Evolutionary conservation across 2,797 vertebrate species (phyloP), one percentile per base, ranked within the genome.

Genomic region (Lycodopsis pacificus): DNA sequence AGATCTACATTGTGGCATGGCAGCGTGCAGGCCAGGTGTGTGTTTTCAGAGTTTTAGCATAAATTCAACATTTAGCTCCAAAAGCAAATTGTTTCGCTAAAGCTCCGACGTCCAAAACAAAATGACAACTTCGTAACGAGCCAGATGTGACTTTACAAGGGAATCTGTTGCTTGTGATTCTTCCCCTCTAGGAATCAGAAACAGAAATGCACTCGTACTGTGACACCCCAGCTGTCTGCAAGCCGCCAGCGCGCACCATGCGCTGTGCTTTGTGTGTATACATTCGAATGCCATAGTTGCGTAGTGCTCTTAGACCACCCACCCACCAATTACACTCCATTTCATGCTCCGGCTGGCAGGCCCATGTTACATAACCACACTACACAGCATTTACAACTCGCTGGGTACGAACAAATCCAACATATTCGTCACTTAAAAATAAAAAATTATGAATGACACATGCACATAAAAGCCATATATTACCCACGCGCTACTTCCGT

Each of bases 371-470:
- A 78, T 88, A 92, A 92, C 85, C 76, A 84, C 79, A 85, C 90
- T 87, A 92, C 82, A 86, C 80, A 85, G 92, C 87, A 76, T 91
- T 91, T 86, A 91, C 86, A 80, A 74, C 82, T 77, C n/a, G 25
- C 49, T 53, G 74, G 83, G 73, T 64, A 38, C 64, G 2, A 48
- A 36, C 20, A 76, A 75, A 71, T 30, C 27, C 15, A 56, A 65
- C 22, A 51, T 25, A 73, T 65, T 34, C 27, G 7, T n/a, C 40
- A 30, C 22, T 53, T 42, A 42, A 34, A 66, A n/a, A 56, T 27
- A n/a, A 1, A 62, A 56, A 59, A 48, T 44, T 22, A 57, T n/a
- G 27, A 48, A 56, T 63, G 57, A 63, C 36, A 40, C 13, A 27
- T 14, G 4, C 11, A 49, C 11, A 46, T 44, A 44, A 74, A 83